These are phyloP conservation scores for Narcine bancroftii DNA, from an alignment of 2,113 vertebrate species.

Conservation along the genomic window DNA sequence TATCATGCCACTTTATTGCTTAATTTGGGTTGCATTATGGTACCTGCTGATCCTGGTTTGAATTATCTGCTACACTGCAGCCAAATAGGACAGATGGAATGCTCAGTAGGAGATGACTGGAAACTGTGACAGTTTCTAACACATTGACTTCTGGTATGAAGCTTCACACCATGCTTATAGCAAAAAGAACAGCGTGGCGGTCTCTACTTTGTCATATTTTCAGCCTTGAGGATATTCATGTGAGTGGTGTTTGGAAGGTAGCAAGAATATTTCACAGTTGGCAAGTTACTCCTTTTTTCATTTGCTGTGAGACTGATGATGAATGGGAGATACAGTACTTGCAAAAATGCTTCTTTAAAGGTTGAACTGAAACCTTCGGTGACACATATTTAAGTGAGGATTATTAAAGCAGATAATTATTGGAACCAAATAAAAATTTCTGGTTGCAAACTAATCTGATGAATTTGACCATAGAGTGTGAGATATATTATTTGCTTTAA, in stretches of 20 bases:
- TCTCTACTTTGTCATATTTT: background rate
- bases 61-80: background rate
- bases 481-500: background rate
- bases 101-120: background rate
- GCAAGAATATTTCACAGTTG: background rate
- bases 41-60: background rate
- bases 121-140: background rate
- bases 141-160: background rate
- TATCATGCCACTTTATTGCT: background rate
- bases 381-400: background rate
- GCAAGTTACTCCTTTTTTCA: background rate
- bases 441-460: background rate
- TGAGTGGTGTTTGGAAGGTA: background rate
- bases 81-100: constrained; percentile 32
- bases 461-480: background rate
- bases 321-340: background rate
- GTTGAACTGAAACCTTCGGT: background rate
- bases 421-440: background rate
- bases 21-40: background rate
- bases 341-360: background rate
- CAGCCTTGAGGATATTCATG: background rate
- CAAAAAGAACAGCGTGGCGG: background rate
- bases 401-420: background rate
- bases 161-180: background rate
- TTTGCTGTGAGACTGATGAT: background rate